These are phyloP conservation scores for Nannobrachium achirus DNA, from an alignment of 2,113 vertebrate genomes.

Conservation along the genomic window DNA sequence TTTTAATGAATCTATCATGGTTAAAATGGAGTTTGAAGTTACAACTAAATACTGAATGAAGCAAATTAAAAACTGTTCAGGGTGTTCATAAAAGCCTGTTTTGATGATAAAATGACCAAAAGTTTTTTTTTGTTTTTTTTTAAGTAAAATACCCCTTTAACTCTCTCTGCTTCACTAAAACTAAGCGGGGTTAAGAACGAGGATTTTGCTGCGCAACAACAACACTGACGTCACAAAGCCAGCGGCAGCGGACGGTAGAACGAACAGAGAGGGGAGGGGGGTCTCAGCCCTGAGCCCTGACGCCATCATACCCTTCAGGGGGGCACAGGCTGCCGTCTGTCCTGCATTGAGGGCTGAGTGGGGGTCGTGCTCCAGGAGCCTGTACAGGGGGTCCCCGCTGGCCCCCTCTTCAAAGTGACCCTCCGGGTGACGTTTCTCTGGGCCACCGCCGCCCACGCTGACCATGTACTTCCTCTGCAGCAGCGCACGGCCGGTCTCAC, in stretches of 20 bases:
- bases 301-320: slow-evolving; percentile 67
- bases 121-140: no score
- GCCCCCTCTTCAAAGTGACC: slow-evolving; percentile 60
- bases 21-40: no score
- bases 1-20: no score
- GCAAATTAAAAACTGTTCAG: no score
- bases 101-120: no score
- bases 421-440: slow-evolving; percentile 43
- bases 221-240: slow-evolving; percentile 14
- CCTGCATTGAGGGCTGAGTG: slow-evolving; percentile 70
- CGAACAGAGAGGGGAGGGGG: background rate
- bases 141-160: no score
- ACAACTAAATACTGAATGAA: no score
- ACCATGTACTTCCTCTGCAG: slow-evolving; percentile 76
- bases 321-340: slow-evolving; percentile 67
- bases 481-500: slow-evolving; percentile 57
- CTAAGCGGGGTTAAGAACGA: no score
- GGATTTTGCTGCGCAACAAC: no score
- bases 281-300: background rate
- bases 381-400: slow-evolving; percentile 63
- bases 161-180: no score
- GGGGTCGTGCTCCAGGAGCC: slow-evolving; percentile 73
- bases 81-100: no score
- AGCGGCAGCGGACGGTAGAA: slow-evolving; percentile 44
- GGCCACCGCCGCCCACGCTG: slow-evolving; percentile 34